A percentile compares a stretch with the other conserved stretches of the same genome.
Evolutionary conservation across 2,797 vertebrate genomes (phyloP).

Genomic region (Stomatorhinus walkeri): DNA sequence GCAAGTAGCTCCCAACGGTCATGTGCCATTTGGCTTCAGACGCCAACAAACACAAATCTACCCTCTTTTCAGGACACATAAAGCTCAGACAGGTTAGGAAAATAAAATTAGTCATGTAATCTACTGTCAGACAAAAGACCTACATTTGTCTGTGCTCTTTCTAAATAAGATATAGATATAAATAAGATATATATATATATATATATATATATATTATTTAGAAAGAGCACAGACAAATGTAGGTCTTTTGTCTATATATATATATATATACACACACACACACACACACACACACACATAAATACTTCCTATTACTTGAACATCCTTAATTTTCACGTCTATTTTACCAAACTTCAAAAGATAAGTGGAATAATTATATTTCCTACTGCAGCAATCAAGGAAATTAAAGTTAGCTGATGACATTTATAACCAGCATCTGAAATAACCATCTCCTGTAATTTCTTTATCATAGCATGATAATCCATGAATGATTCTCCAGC

Average conservation of each 20-base stretch:
- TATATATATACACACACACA: no score
- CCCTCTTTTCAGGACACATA: constrained; percentile 18
- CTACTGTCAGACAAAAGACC: not conserved
- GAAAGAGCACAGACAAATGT: no score
- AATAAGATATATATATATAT: no score
- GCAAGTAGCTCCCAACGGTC: constrained; percentile 22
- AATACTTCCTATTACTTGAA: not conserved
- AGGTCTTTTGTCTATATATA: no score
- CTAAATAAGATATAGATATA: not conserved
- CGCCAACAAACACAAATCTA: constrained; percentile 52
- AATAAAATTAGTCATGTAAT: constrained; percentile 58
- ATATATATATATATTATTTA: no score
- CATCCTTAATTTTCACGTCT: not conserved
- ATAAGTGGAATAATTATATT: constrained; percentile 3
- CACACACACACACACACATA: no score
- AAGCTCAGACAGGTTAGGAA: constrained; percentile 52
- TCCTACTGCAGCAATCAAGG: not conserved
- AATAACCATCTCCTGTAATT: not conserved
- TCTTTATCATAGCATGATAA: not conserved
- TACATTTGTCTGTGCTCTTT: not conserved
- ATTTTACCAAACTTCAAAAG: not conserved
- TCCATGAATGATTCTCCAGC: not conserved
- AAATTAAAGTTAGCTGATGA: not conserved
- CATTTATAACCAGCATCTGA: not conserved
- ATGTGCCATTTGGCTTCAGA: constrained; percentile 53